Evolutionary conservation across 2,888 invertebrate species (phyloP), one percentile per base, ranked within the genome.

Genomic region (Ernsta delagoae): DNA sequence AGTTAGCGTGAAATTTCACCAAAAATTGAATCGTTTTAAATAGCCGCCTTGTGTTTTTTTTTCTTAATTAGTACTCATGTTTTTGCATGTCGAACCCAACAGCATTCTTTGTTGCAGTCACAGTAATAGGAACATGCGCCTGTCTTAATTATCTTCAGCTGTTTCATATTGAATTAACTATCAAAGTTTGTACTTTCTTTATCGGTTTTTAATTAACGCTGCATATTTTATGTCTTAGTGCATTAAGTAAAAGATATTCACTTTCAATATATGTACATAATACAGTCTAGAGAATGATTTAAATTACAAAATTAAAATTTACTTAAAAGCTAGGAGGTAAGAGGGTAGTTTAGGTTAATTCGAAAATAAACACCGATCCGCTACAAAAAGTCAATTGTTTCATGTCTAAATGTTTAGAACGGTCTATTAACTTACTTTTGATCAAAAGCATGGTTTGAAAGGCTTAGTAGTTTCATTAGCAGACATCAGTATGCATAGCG

Each of bases 11-110:
- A 60, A 56, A 62, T 63, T 63, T 68, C 62, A 62, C 68, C 56
- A 43, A 56, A 54, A 8, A 45, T 67, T 61, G 16, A 56, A 67
- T 61, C 43, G 61, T 45, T 61, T 67, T 56, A 67, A 67, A 56
- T 43, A 67, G 43, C 48, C 36, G 24, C 59, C 59, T 9, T 41
- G 43, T 36, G 39, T 43, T 60, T 61, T 60, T 67, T n/a, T 67
- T 54, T 61, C 24, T 61, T 54, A 39, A 24, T 59, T 48, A 34
- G 16, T 7, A 48, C 64, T 34, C 57, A 64, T 64, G 65, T 65
- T 65, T 57, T 61, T 57, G 56, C 56, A 57, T 57, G 57, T 57
- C 45, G 45, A 31, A 34, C 36, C 12, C 48, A 48, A 57, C 65
- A 5, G 41, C 45, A 65, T 65, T 65, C 57, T 31, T 63, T 54